phyloP scores from a whole-genome alignment of 1,140 invertebrate genomes.

The Nymphalis io region DNA sequence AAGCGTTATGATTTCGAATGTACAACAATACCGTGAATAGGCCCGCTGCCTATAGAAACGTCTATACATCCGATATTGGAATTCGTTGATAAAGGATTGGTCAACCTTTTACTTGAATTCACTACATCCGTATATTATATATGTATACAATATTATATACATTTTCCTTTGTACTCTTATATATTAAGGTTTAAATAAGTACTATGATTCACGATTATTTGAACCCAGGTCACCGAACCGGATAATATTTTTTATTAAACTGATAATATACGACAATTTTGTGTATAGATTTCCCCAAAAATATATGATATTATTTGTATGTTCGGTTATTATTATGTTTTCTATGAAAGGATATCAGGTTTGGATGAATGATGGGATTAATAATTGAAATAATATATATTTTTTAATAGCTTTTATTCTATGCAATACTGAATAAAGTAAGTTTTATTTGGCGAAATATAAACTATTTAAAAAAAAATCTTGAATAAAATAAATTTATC shows the following conservation, averaged over 20 bases:
- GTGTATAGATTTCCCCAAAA: conserved; percentile 9
- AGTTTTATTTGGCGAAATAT: too few relatives aligned
- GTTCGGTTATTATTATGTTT: conserved; percentile 1
- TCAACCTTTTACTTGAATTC: conserved; percentile 60
- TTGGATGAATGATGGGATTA: not conserved
- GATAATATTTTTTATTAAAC: conserved; percentile 44
- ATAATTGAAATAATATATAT: not conserved
- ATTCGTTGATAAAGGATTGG: conserved; percentile 67
- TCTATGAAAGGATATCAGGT: not conserved
- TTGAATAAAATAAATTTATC: too few relatives aligned
- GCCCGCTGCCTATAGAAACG: conserved; percentile 44
- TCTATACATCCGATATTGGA: conserved; percentile 69
- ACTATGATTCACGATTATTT: conserved; percentile 41
- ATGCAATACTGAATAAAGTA: too few relatives aligned
- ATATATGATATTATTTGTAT: conserved; percentile 4
- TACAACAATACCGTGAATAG: conserved; percentile 58
- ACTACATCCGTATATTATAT: conserved; percentile 28
- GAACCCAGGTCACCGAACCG: conserved; percentile 33
- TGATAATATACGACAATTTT: conserved; percentile 39
- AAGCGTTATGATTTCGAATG: conserved; percentile 24
- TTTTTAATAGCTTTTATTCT: not conserved
- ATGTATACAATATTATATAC: conserved; percentile 22
- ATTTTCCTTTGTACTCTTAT: conserved; percentile 25
- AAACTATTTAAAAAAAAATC: too few relatives aligned
- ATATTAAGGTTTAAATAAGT: conserved; percentile 38